A percentile compares a stretch with the other conserved stretches of the same genome.
Evolutionary conservation across 2,888 invertebrate species (phyloP).

Genomic region (Nomada ferruginata): DNA sequence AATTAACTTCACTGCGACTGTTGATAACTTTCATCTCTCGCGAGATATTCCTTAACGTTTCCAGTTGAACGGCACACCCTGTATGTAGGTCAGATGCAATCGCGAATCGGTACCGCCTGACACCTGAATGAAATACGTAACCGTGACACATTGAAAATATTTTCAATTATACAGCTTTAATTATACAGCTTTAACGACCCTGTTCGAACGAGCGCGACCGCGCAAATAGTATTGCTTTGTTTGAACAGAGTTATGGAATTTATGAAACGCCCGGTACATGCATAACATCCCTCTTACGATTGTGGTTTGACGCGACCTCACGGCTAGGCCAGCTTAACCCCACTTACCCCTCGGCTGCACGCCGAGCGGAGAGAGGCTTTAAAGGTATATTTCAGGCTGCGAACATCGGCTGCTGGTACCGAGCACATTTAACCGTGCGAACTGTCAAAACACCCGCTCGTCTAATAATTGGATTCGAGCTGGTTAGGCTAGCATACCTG

Average conservation of each 20-base stretch:
- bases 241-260: neutral
- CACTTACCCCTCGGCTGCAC: constrained; percentile 77
- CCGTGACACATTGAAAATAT: too few relatives aligned
- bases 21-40: too few relatives aligned
- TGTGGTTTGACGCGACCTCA: constrained; percentile 80
- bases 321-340: constrained; percentile 81
- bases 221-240: neutral
- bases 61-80: too few relatives aligned
- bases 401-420: constrained; percentile 45
- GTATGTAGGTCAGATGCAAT: constrained; percentile 26
- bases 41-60: too few relatives aligned
- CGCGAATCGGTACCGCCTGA: constrained; percentile 22
- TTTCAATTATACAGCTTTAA: too few relatives aligned
- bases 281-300: constrained; percentile 74
- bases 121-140: constrained; percentile 19
- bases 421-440: constrained; percentile 52
- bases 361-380: constrained; percentile 72
- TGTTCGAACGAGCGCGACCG: neutral
- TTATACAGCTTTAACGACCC: too few relatives aligned
- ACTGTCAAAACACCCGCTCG: constrained; percentile 65
- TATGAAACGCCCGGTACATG: constrained; percentile 21
- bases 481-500: constrained; percentile 24
- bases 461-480: constrained; percentile 53
- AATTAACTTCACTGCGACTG: too few relatives aligned
- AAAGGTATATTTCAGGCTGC: constrained; percentile 71